phyloP scores from a whole-genome alignment of 2,113 vertebrate genomes.

The Plectropomus leopardus region DNA sequence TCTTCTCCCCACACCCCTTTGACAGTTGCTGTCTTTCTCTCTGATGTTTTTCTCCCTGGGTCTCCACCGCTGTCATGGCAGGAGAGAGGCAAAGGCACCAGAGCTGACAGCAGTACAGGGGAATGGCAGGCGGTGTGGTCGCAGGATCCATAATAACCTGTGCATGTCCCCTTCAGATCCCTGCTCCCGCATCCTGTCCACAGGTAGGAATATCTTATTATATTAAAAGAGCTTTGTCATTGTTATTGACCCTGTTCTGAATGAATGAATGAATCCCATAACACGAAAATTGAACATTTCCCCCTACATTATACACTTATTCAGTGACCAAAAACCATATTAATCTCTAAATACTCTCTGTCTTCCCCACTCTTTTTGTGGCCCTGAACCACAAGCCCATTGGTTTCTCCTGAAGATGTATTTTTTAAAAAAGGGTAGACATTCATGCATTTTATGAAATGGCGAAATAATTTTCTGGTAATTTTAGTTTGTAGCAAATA shows the following conservation, averaged over 20 bases:
- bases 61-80: constrained; percentile 67
- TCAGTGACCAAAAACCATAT: too few species aligned
- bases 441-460: too few species aligned
- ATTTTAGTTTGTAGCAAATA: background rate
- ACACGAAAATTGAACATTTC: background rate
- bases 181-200: constrained; percentile 85
- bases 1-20: constrained; percentile 22
- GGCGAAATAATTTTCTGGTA: too few species aligned
- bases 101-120: constrained; percentile 77
- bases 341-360: too few species aligned
- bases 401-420: background rate
- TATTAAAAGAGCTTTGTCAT: background rate
- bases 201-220: constrained; percentile 78
- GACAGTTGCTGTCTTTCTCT: constrained; percentile 71
- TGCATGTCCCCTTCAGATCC: constrained; percentile 88
- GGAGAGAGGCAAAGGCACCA: constrained; percentile 81
- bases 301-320: background rate
- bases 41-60: constrained; percentile 60
- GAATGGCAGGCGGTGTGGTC: constrained; percentile 86
- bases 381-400: background rate
- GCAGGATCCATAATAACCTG: constrained; percentile 86
- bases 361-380: background rate
- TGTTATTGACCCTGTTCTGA: too few species aligned
- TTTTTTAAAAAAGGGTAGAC: background rate
- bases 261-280: background rate